Evolutionary conservation across 2,797 vertebrate genomes (phyloP), one percentile per base, ranked within the genome.

Genomic region (Notolepis coatsorum): DNA sequence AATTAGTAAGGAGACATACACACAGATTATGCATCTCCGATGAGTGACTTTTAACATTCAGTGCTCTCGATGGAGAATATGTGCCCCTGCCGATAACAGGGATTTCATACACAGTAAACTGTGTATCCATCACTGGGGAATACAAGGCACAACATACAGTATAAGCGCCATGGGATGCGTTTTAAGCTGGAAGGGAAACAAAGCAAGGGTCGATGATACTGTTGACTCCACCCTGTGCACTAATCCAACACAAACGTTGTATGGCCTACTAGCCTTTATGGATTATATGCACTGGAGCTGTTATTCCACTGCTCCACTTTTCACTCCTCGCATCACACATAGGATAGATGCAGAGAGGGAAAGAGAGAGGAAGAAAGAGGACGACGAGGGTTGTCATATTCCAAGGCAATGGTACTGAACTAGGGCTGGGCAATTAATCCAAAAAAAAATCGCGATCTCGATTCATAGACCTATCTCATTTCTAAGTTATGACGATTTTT

Each of bases 241-340:
- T 52, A 65, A 79, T 73, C 74, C 69, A 66, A 61, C 24, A 45
- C 61, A 55, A 61, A 64, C 6, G 38, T 24, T 54, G 58, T 20
- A 45, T 61, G 60, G 45, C 57, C 58, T 63, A 57, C 64, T 76
- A 35, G 71, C 57, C 67, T 67, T 43, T 61, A 53, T 71, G 66
- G 65, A 73, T 75, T 69, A 69, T 67, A 37, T 51, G 52, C 65
- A 55, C 59, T 31, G 37, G 57, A 48, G 56, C 55, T 64, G 58
- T 69, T 79, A 62, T 76, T 79, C 42, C 48, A 49, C 27, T 68
- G 66, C 50, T 67, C 52, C 59, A 49, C 56, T 66, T 78, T 57
- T 47, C 61, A 33, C 30, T 48, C 60, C 39, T 61, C 23, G 18
- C 45, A 31, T 46, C 30, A 20, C 58, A 5, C 2, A 13, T 10